Evolutionary conservation across 2,888 invertebrate genomes (phyloP), one percentile per base, ranked within the genome.

Genomic region (Diarsia brunnea): DNA sequence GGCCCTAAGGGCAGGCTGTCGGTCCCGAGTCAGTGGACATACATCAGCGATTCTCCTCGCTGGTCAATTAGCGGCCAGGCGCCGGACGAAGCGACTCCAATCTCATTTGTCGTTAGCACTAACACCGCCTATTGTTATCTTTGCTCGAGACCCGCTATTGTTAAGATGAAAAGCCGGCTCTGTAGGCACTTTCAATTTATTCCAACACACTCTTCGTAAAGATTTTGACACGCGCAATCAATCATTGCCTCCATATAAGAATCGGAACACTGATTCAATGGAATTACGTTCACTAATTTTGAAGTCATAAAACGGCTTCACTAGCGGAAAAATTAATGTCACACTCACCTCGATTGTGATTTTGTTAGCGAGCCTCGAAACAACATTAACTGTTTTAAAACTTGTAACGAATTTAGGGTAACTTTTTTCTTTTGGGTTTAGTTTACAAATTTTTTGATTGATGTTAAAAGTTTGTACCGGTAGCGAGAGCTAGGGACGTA

Each of bases 31-130:
- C 43, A 89, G 88, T 88, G 91, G 91, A 91, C 94, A 94, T 96
- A 89, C 91, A 94, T 96, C 95, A 95, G 88, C 90, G 90, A 96
- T 96, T 95, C 91, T 89, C 91, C 90, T 93, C 94, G 93, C 91
- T 88, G 92, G 91, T 94, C 95, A 95, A 95, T 96, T 95, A 95
- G 89, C 87, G 87, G 78, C 81, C 87, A 88, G 89, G 90, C 92
- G 91, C 91, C 88, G 80, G 87, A 78, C 75, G 73, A 70, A 90
- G 90, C 87, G 88, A 90, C 85, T 90, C 90, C 88, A 88, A 92
- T 90, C 91, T 89, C 88, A 88, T 91, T 89, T 89, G 88, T 90
- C 88, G 88, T 88, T 87, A 85, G 84, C 88, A 88, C 86, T 90
- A 87, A 90, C 89, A 89, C 89, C 89, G 87, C 84, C 87, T 89